A percentile compares a stretch with the other conserved stretches of the same genome.
These are phyloP conservation scores for Silurus asotus DNA, from an alignment of 2,113 vertebrate species.

Conservation along the genomic window DNA sequence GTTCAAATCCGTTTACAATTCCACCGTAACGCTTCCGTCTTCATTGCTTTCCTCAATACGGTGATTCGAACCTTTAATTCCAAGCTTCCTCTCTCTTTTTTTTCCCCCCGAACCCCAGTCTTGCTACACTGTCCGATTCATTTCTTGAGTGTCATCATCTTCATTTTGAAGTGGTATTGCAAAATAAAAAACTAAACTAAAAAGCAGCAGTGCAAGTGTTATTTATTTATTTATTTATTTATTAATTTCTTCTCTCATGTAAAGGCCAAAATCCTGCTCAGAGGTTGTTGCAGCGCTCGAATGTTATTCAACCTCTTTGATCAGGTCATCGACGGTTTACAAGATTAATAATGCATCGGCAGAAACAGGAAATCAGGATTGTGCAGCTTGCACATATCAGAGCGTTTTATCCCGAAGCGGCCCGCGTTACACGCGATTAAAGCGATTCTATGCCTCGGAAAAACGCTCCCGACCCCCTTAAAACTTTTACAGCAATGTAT, in stretches of 20 bases:
- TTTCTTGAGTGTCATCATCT: not conserved
- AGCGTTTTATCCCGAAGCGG: slow-evolving; percentile 15
- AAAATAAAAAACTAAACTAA: not conserved
- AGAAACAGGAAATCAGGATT: slow-evolving; percentile 30
- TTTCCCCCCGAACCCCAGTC: not conserved
- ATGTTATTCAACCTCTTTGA: slow-evolving; percentile 27
- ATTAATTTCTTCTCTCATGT: not conserved
- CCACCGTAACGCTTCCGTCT: not conserved
- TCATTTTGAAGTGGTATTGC: not conserved
- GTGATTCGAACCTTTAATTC: not conserved
- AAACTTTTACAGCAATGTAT: slow-evolving; percentile 30
- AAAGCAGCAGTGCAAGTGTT: not conserved
- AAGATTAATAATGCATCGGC: slow-evolving; percentile 36
- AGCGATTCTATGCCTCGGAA: slow-evolving; percentile 6
- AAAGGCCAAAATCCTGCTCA: not conserved
- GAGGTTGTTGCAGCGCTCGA: not conserved
- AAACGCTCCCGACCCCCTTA: not conserved
- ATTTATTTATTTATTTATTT: not conserved
- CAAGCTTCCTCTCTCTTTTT: not conserved
- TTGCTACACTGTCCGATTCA: not conserved
- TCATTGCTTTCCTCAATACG: not conserved
- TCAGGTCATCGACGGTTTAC: slow-evolving; percentile 20
- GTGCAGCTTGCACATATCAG: slow-evolving; percentile 33
- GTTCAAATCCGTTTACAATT: not conserved
- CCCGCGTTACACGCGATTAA: slow-evolving; percentile 26